Percentiles rank a stretch among this genome's conserved stretches.
Conservation (phyloP, 2,113 vertebrate species). For the Spilogale gracilis region DNA sequence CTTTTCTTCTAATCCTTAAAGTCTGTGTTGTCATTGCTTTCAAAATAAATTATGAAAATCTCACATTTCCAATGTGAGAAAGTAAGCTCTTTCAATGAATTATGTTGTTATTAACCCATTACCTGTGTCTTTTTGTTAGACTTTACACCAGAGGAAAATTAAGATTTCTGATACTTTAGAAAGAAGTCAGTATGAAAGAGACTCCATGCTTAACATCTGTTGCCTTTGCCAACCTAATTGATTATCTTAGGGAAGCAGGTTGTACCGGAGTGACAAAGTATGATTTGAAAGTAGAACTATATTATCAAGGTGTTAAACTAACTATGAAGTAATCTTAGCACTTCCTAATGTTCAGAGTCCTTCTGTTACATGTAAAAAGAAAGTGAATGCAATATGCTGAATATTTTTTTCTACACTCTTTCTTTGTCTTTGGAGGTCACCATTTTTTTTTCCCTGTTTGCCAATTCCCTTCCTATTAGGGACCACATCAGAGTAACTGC, state of each 20-base stretch:
- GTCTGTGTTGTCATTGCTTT: not conserved
- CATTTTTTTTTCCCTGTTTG: constrained; percentile 19
- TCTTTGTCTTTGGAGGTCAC: constrained; percentile 65
- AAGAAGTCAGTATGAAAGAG: constrained; percentile 17
- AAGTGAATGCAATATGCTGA: constrained; percentile 45
- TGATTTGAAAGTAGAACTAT: constrained; percentile 58
- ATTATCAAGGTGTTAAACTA: constrained; percentile 77
- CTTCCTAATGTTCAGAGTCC: constrained; percentile 43
- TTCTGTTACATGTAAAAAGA: constrained; percentile 59
- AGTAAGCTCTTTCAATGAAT: not conserved
- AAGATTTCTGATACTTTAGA: constrained; percentile 21
- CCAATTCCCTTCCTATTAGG: constrained; percentile 11
- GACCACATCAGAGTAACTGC: constrained; percentile 23
- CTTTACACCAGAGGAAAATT: constrained; percentile 41
- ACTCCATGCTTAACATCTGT: constrained; percentile 53
- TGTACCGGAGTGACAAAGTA: constrained; percentile 55
- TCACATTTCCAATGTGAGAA: not conserved
- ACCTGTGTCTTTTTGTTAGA: not conserved
- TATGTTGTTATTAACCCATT: not conserved
- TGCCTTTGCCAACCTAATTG: constrained; percentile 33
- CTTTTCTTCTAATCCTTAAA: not conserved
- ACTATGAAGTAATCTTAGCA: constrained; percentile 60
- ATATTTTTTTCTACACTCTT: constrained; percentile 28
- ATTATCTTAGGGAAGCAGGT: constrained; percentile 53
- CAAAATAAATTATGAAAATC: not conserved